Evolutionary conservation across 2,888 invertebrate genomes (phyloP), one percentile per base, ranked within the genome.

Genomic region (Agriopis marginaria): DNA sequence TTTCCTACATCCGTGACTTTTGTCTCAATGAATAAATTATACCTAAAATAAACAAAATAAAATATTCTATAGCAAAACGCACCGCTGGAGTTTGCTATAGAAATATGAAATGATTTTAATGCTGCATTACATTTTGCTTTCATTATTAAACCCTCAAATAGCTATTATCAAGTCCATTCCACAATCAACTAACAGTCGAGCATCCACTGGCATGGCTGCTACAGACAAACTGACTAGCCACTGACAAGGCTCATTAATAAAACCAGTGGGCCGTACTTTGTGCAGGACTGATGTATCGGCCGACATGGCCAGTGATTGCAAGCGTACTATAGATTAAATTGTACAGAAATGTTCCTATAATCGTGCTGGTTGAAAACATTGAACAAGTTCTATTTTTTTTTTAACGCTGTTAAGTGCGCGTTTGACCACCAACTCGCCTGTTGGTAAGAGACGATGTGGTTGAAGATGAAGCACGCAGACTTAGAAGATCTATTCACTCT

Each of bases 191-290:
- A 59, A 47, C 39, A 55, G 14, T 23, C n/a, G 44, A 47, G 42
- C 56, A 8, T 9, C 14, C 17, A 14, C 44, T 17, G 58, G 11
- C 8, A n/a, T 32, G 45, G n/a, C 53, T 54, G 39, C 39, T 39
- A 54, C 53, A n/a, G 56, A 68, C 62, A 55, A 23, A 54, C 60
- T 66, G 66, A 61, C 68, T 58, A 42, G 47, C 39, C 59, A 58
- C 55, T 56, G 60, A 56, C 66, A 59, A n/a, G 54, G n/a, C 63
- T 72, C 72, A 72, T 72, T 72, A 68, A 72, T 72, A 68, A 69
- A 68, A 66, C 66, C 72, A 68, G 66, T 56, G 61, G 66, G 50
- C 49, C 60, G 63, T 68, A 66, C 61, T 66, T 68, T 71, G 62
- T 68, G 64, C 61, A 23, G 14, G 49, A 51, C 44, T 67, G 68